A percentile compares a stretch with the other conserved stretches of the same genome.
phyloP scores from a whole-genome alignment of 2,113 vertebrate genomes.

The Thunnus thynnus region DNA sequence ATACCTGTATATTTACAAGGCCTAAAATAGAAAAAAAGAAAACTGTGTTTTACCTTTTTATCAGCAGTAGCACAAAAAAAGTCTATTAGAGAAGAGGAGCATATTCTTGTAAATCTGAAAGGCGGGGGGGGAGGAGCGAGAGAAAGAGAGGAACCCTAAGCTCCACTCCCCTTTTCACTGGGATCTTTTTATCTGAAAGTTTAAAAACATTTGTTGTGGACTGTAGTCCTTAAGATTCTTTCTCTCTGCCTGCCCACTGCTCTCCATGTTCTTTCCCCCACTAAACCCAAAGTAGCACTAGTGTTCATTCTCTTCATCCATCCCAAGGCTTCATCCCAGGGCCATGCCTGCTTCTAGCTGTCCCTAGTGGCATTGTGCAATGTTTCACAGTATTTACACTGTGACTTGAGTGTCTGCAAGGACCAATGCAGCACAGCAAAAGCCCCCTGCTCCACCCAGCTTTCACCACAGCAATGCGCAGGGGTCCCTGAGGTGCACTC shows the following conservation, averaged over 20 bases:
- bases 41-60: constrained; percentile 73
- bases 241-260: constrained; percentile 10
- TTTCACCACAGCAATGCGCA: constrained; percentile 26
- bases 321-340: constrained; percentile 38
- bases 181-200: constrained; percentile 38
- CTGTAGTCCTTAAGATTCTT: constrained; percentile 22
- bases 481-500: constrained; percentile 22
- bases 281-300: constrained; percentile 58
- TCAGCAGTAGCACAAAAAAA: constrained; percentile 73
- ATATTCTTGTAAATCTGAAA: constrained; percentile 36
- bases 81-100: constrained; percentile 38
- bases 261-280: constrained; percentile 23
- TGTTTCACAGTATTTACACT: constrained; percentile 79
- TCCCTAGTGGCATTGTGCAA: constrained; percentile 78
- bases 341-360: constrained; percentile 67
- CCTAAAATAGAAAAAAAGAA: constrained; percentile 76
- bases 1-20: constrained; percentile 84
- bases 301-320: constrained; percentile 46
- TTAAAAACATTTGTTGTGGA: constrained; percentile 7
- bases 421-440: constrained; percentile 46
- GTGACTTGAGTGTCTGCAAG: constrained; percentile 73
- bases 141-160: constrained; percentile 16
- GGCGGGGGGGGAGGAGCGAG: neutral
- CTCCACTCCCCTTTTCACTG: constrained; percentile 7
- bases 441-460: neutral